Percentiles rank a stretch among this genome's conserved stretches.
These are phyloP conservation scores for Anhinga anhinga DNA, from an alignment of 2,113 vertebrate species.

Conservation along the genomic window DNA sequence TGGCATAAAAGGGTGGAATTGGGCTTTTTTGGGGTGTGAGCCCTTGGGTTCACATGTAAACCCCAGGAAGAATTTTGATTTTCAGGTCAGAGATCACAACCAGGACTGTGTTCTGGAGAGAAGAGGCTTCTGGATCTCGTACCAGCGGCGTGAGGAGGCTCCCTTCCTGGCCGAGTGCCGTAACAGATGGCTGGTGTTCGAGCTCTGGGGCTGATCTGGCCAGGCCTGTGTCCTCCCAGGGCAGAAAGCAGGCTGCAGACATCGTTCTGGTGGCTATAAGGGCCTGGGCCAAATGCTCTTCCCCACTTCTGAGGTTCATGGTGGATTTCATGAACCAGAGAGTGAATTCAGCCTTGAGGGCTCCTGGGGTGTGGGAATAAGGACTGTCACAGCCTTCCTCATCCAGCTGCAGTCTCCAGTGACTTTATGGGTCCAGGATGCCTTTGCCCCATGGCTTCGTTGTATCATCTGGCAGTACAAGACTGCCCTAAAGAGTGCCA, in stretches of 20 bases:
- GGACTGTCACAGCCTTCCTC: not conserved
- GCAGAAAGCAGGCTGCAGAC: not conserved
- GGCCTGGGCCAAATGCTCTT: not conserved
- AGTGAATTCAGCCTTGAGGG: not conserved
- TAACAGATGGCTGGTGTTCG: not conserved
- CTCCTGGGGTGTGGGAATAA: not conserved
- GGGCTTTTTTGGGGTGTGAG: accelerated
- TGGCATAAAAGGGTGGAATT: not conserved
- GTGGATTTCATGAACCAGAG: not conserved
- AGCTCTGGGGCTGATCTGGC: not conserved
- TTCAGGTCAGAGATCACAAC: not conserved
- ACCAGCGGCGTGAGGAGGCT: not conserved
- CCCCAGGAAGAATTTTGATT: not conserved
- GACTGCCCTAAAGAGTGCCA: not conserved
- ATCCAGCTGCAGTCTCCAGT: not conserved
- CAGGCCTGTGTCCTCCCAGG: not conserved
- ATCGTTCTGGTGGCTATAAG: not conserved
- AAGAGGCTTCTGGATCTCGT: not conserved
- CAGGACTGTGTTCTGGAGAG: not conserved
- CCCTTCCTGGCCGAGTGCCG: not conserved
- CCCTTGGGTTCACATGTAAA: not conserved
- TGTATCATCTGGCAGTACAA: not conserved
- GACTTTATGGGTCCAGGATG: not conserved
- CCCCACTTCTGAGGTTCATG: not conserved
- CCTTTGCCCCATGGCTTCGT: accelerated